phyloP scores from a whole-genome alignment of 2,113 vertebrate species.

The Myanophis thanlyinensis region DNA sequence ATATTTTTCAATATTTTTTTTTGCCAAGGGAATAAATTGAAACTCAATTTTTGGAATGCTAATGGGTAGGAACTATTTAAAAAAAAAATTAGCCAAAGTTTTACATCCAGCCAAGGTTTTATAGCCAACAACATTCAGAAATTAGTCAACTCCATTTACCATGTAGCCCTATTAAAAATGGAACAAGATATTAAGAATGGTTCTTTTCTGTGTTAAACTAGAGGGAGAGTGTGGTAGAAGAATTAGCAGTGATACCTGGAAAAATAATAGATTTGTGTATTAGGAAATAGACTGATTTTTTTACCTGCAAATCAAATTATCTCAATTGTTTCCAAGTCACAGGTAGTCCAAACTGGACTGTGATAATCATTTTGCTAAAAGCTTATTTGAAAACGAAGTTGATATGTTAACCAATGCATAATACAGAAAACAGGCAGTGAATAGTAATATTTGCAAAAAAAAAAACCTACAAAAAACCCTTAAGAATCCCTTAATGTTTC shows the following conservation, averaged over 20 bases:
- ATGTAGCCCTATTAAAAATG: background rate
- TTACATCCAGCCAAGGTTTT: background rate
- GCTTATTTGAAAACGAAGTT: conserved; percentile 82
- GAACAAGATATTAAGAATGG: background rate
- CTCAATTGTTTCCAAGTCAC: conserved; percentile 23
- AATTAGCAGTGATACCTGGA: background rate
- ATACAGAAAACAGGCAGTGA: background rate
- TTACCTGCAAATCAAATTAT: background rate
- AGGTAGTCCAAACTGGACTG: conserved; percentile 84
- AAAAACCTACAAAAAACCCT: background rate
- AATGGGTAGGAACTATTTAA: background rate
- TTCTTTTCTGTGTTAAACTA: background rate
- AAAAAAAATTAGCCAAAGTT: background rate
- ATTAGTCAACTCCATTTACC: no score
- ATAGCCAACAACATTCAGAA: background rate
- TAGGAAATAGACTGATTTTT: background rate
- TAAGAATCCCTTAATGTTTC: background rate
- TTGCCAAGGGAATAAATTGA: background rate
- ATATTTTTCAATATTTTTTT: background rate
- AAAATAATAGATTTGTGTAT: background rate
- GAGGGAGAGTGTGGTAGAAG: background rate
- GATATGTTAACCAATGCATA: conserved; percentile 73
- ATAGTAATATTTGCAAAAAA: background rate
- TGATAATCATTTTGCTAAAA: conserved; percentile 86
- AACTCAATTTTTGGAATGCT: background rate